These are phyloP conservation scores for Suillia variegata DNA, from an alignment of 2,888 invertebrate species.

Conservation along the genomic window DNA sequence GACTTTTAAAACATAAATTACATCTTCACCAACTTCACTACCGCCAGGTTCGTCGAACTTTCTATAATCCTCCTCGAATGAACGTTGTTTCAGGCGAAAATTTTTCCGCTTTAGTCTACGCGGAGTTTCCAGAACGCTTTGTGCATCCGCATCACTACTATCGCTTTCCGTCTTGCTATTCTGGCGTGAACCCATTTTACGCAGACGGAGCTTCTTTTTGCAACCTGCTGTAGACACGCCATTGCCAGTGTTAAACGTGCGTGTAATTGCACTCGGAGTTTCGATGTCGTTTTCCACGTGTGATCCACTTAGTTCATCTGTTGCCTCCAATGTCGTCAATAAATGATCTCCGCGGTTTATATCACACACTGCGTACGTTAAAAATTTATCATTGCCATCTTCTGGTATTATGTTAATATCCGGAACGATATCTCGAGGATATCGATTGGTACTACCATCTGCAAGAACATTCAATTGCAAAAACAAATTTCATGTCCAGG, in stretches of 20 bases:
- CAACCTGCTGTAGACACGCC: conserved; percentile 18
- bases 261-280: conserved; percentile 38
- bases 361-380: conserved; percentile 31
- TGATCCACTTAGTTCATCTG: conserved; percentile 47
- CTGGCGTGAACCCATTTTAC: conserved; percentile 60
- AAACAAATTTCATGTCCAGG: not conserved
- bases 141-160: conserved; percentile 55
- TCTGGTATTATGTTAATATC: conserved; percentile 57
- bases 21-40: conserved; percentile 36
- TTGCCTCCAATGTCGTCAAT: conserved; percentile 38
- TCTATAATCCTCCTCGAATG: conserved; percentile 54
- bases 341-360: conserved; percentile 37
- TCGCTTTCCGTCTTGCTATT: conserved; percentile 62
- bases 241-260: conserved; percentile 30
- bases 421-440: conserved; percentile 47
- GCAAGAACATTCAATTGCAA: too few relatives aligned
- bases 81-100: conserved; percentile 54
- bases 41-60: conserved; percentile 28
- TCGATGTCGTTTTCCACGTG: conserved; percentile 46
- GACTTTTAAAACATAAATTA: conserved; percentile 57
- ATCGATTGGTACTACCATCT: conserved; percentile 48
- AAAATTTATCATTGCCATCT: conserved; percentile 39
- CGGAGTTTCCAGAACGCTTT: conserved; percentile 54
- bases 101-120: conserved; percentile 59
- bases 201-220: conserved; percentile 56